These are phyloP conservation scores for Heliconius sara DNA, from an alignment of 2,888 invertebrate species.

Conservation along the genomic window DNA sequence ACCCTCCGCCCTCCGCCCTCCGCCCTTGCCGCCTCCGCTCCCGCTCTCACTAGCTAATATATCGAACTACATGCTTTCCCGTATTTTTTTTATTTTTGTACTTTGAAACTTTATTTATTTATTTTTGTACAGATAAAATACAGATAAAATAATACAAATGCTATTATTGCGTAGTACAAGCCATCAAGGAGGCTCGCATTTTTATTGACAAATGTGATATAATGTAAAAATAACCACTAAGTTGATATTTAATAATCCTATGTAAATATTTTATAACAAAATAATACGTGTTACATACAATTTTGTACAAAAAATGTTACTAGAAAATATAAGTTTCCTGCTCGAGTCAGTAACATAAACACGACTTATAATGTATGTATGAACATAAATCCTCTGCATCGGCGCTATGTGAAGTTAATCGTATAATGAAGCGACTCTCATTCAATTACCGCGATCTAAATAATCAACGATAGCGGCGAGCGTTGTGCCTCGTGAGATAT, in stretches of 20 bases:
- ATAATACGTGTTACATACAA: neutral
- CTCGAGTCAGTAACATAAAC: neutral
- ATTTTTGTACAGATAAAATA: no score
- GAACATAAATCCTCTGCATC: constrained; percentile 1
- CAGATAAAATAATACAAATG: no score
- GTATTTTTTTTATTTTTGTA: no score
- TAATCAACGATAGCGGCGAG: constrained; percentile 35
- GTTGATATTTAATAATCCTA: no score
- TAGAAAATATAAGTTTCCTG: neutral
- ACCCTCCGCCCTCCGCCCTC: neutral
- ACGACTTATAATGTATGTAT: constrained; percentile 17
- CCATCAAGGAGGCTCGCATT: no score
- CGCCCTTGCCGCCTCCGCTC: neutral
- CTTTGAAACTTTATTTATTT: neutral
- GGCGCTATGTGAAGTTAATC: constrained; percentile 23
- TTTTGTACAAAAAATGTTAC: neutral
- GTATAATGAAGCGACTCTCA: constrained; percentile 30
- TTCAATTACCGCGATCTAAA: constrained; percentile 35
- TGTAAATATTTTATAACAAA: neutral
- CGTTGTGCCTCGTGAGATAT: constrained; percentile 34
- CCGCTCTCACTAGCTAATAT: neutral
- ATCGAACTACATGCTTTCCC: neutral
- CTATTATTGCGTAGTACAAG: no score
- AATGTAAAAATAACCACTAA: no score
- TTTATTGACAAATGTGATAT: no score